Conservation (phyloP, 2,113 vertebrate genomes). For the Festucalex cinctus region DNA sequence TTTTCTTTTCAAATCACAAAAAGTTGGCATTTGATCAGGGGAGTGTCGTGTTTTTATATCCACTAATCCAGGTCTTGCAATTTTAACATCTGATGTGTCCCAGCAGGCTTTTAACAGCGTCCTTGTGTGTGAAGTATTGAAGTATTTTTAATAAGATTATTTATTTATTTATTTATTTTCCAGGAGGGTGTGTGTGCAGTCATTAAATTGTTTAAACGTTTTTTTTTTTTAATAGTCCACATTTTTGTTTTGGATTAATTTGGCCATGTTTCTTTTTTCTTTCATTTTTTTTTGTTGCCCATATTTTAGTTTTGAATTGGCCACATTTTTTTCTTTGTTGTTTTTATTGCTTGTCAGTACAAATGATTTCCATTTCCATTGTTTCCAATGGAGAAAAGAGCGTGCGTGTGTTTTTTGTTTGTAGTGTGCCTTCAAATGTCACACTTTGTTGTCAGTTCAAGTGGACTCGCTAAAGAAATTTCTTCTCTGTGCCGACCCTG, state of each 20-base stretch:
- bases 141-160: neutral
- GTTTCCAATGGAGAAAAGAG: neutral
- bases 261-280: too few species aligned
- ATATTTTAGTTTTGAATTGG: neutral
- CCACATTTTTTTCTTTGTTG: neutral
- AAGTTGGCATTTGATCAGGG: neutral
- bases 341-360: too few species aligned
- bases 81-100: neutral
- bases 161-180: too few species aligned
- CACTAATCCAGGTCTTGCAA: neutral
- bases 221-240: neutral
- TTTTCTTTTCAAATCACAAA: too few species aligned
- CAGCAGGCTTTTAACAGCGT: neutral
- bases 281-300: neutral
- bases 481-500: neutral
- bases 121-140: neutral
- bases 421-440: slow-evolving; percentile 1
- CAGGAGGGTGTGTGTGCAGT: too few species aligned
- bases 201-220: too few species aligned
- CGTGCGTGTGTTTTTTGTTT: neutral
- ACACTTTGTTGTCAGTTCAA: neutral
- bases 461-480: slow-evolving; percentile 10
- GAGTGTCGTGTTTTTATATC: neutral
- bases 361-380: neutral
- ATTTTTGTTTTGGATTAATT: neutral